These are phyloP conservation scores for Cerceris rybyensis DNA, from an alignment of 2,888 invertebrate genomes.

Conservation along the genomic window DNA sequence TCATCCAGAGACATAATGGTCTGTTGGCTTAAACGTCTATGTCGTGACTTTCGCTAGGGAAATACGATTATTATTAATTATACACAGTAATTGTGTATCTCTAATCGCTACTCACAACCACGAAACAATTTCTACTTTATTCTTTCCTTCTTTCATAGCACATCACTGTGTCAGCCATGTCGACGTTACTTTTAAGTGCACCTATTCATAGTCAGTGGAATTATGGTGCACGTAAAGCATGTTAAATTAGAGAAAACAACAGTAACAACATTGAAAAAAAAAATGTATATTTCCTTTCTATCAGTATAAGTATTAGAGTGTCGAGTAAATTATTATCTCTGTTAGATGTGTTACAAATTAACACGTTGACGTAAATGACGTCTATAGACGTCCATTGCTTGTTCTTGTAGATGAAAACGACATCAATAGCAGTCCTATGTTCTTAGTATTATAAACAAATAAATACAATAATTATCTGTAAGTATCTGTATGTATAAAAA, in stretches of 20 bases:
- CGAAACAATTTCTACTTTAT: slow-evolving; percentile 39
- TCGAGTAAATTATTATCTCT: not conserved
- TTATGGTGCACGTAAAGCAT: slow-evolving; percentile 28
- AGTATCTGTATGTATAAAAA: too few relatives aligned
- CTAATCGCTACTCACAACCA: slow-evolving; percentile 59
- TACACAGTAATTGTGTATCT: slow-evolving; percentile 33
- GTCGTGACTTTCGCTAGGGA: slow-evolving; percentile 63
- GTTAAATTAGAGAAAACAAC: not conserved
- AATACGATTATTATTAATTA: slow-evolving; percentile 64
- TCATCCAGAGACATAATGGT: slow-evolving; percentile 55
- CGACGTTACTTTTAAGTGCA: slow-evolving; percentile 46
- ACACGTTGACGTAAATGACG: too few relatives aligned
- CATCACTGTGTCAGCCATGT: slow-evolving; percentile 15
- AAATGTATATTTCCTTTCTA: slow-evolving; percentile 9
- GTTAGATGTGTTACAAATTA: too few relatives aligned
- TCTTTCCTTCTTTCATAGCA: not conserved
- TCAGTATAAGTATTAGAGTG: slow-evolving; percentile 35
- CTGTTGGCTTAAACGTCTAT: slow-evolving; percentile 59
- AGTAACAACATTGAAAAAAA: not conserved
- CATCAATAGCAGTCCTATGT: too few relatives aligned
- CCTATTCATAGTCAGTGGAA: slow-evolving; percentile 43
- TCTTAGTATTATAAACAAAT: too few relatives aligned
- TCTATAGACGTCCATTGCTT: too few relatives aligned
- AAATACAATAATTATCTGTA: too few relatives aligned
- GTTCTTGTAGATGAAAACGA: too few relatives aligned